Base-by-base conservation (phyloP, 2,888 invertebrate species). In the Meta bourneti region DNA sequence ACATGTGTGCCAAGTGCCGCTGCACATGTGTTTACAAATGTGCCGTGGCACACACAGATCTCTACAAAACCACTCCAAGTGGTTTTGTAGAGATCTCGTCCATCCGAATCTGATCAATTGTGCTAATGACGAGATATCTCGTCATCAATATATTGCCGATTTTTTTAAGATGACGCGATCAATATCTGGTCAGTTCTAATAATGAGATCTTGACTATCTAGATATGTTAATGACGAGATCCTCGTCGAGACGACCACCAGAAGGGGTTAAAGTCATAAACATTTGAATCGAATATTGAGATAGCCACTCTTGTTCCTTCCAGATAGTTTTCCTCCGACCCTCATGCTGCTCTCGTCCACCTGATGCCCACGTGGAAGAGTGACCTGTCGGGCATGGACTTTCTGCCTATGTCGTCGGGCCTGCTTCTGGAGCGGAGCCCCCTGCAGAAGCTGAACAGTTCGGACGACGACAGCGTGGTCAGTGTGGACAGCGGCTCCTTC, bases 321-420 rank as follows among this genome's bases (percentile, higher is more conserved):
- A 13, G 13, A 13, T 9, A 61, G 61, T 8, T 48, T 11, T 6
- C 9, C 34, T 48, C 20, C 4, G n/a, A n/a, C 7, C 8, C 49
- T 19, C 49, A 19, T 51, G 16, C 34, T 16, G 5, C 20, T 6
- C 2, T 20, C 52, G 48, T 61, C 52, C 11, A 71, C n/a, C 8
- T 16, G 34, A 90, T 90, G 90, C 90, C 85, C 13, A 52, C 90
- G 8, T 90, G 90, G 90, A 90, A 90, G 84, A 87, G 87, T 19
- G 88, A 88, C 75, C 71, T 90, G 69, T 80, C 83, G 51, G 85
- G 83, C 52, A 83, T 80, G 90, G 90, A 90, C 81, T 90, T 85
- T 70, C 75, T 90, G 51, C 48, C 20, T n/a, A 70, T 71, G 70
- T 34, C 72, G 16, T 74, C 78, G 2, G 54, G 82, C 48, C 34